Base-by-base conservation (phyloP, 1,140 invertebrate species). In the Idris sp. region DNA sequence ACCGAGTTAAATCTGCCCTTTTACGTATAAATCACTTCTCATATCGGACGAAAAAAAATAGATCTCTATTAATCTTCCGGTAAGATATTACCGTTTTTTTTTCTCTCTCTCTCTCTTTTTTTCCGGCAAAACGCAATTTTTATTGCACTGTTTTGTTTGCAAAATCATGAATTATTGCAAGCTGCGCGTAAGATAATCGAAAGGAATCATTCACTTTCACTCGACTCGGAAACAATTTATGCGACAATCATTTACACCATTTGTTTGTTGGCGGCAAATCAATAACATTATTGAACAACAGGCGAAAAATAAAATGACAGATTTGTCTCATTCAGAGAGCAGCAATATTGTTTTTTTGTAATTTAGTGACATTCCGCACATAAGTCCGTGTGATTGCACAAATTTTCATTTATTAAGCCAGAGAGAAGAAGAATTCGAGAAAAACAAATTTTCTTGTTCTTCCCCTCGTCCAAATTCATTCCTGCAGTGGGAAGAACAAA, bases 11-110 rank as follows among this genome's bases (percentile, higher is more conserved):
- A 69, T 64, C 51, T 58, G 64, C 56, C 44, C 62, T 58, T 58
- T 62, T 22, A 56, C 43, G 44, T 69, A 64, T 75, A 75, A 75
- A 75, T 75, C 73, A 65, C 46, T 61, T 46, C 40, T 59, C 46
- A 64, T 75, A 75, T 65, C 64, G 56, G 51, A 26, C 22, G 41
- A 46, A 64, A 75, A 69, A 75, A 75, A 75, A 69, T 65, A 56
- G 30, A 40, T 64, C 22, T 7, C 58, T 65, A 75, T 75, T 69
- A 64, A 75, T 75, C 73, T 65, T 46, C 1, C 11, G 4, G 44
- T 59, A 69, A 75, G 73, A 69, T 75, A 75, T 75, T 75, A 28
- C 44, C 48, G 25, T 62, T 75, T 69, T 64, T 61, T 41, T 25
- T n/a, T n/a, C n/a, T n/a, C n/a, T n/a, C n/a, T n/a, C n/a, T n/a